Evolutionary conservation across 2,113 vertebrate genomes (phyloP).

Genomic region (Lepus timidus): DNA sequence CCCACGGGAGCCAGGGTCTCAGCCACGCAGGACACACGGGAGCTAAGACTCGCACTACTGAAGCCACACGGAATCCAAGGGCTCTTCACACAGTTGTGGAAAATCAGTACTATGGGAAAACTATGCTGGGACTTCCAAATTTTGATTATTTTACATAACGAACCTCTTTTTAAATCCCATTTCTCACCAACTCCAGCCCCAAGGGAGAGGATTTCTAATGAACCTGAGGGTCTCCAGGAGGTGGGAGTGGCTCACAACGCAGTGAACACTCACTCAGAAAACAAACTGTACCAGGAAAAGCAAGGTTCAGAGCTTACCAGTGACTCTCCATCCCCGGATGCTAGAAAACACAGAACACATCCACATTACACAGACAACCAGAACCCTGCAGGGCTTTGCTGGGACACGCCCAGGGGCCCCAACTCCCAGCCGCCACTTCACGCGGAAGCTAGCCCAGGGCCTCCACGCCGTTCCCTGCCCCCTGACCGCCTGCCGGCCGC

Average conservation of each 20-base stretch:
- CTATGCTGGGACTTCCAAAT: too few relatives aligned
- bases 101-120: too few relatives aligned
- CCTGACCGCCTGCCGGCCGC: background rate
- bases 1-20: too few relatives aligned
- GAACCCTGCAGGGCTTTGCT: background rate
- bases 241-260: background rate
- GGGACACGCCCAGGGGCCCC: background rate
- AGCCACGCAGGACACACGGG: too few relatives aligned
- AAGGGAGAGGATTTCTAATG: background rate
- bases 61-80: too few relatives aligned
- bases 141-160: too few relatives aligned
- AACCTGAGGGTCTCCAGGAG: background rate
- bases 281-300: background rate
- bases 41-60: too few relatives aligned
- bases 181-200: background rate
- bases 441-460: background rate
- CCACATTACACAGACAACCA: background rate
- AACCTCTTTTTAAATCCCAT: too few relatives aligned
- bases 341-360: slow-evolving; percentile 83
- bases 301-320: slow-evolving; percentile 90
- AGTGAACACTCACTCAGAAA: background rate
- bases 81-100: too few relatives aligned
- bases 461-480: background rate
- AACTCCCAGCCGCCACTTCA: too few relatives aligned
- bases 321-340: slow-evolving; percentile 93